phyloP scores from a whole-genome alignment of 2,888 invertebrate genomes.

The Cephus runcator region DNA sequence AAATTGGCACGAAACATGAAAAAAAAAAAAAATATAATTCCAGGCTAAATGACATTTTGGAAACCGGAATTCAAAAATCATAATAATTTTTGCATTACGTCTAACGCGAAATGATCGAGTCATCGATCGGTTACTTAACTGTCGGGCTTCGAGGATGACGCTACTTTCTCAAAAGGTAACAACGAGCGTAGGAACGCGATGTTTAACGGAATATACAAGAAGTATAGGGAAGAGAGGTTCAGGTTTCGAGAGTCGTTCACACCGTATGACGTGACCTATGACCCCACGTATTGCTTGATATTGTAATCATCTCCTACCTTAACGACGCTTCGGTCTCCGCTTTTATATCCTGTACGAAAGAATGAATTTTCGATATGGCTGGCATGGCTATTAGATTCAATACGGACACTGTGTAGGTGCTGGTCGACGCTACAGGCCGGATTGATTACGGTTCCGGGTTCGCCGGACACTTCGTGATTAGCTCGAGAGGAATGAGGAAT shows the following conservation, averaged over 20 bases:
- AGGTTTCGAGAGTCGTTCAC: constrained; percentile 6
- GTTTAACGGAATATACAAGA: not conserved
- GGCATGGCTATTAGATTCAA: not conserved
- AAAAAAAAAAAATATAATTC: not conserved
- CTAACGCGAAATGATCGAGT: not conserved
- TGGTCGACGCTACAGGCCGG: not conserved
- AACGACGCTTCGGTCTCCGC: not conserved
- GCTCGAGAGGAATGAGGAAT: not conserved
- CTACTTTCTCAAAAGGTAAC: constrained; percentile 1
- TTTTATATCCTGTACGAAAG: not conserved
- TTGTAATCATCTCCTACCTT: not conserved
- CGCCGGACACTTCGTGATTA: constrained; percentile 3
- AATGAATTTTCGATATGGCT: not conserved
- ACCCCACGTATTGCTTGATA: constrained; percentile 1
- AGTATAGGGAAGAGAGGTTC: not conserved
- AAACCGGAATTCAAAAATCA: not conserved
- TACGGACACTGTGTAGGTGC: not conserved
- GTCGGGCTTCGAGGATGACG: not conserved
- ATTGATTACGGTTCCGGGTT: not conserved
- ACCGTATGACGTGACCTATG: not conserved
- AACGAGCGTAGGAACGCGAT: not conserved
- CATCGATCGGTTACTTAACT: not conserved
- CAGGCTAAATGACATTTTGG: not conserved
- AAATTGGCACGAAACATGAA: not conserved
- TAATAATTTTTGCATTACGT: not conserved